Conservation (phyloP, 2,113 vertebrate species). For the Glareola pratincola region DNA sequence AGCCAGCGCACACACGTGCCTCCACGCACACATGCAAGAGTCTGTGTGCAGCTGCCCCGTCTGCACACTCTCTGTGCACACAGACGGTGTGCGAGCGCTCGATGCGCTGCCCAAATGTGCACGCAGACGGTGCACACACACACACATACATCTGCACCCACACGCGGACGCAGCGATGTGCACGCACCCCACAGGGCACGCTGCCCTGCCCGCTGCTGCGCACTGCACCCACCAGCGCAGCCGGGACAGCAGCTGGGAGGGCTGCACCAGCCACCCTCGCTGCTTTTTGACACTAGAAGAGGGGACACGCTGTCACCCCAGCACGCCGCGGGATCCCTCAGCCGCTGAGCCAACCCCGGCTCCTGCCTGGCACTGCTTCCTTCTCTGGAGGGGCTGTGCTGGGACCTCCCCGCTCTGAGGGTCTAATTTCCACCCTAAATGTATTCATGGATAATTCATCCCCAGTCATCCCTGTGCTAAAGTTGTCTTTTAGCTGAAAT, state of each 20-base stretch:
- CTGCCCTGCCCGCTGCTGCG: neutral
- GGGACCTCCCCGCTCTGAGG: neutral
- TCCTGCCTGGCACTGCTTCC: neutral
- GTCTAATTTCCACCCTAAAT: conserved; percentile 43
- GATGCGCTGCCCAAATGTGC: accelerated
- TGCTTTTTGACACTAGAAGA: neutral
- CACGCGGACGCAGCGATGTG: accelerated
- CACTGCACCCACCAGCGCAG: neutral
- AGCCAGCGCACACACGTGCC: neutral
- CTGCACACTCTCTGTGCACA: neutral
- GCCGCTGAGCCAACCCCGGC: accelerated
- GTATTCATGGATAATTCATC: conserved; percentile 53
- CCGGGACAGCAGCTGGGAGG: accelerated
- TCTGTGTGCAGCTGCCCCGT: neutral
- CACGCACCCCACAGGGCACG: accelerated
- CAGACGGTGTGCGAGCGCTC: neutral
- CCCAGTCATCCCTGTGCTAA: conserved; percentile 44
- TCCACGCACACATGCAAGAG: neutral
- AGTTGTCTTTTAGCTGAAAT: conserved; percentile 62
- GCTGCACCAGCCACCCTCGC: neutral
- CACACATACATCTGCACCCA: neutral
- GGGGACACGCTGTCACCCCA: neutral
- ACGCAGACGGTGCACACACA: accelerated
- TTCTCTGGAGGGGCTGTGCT: neutral
- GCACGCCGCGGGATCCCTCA: accelerated